Evolutionary conservation across 53 echinoderm and acorn worm genomes (phyloP).

Genomic region (Apostichopus leukothele): DNA sequence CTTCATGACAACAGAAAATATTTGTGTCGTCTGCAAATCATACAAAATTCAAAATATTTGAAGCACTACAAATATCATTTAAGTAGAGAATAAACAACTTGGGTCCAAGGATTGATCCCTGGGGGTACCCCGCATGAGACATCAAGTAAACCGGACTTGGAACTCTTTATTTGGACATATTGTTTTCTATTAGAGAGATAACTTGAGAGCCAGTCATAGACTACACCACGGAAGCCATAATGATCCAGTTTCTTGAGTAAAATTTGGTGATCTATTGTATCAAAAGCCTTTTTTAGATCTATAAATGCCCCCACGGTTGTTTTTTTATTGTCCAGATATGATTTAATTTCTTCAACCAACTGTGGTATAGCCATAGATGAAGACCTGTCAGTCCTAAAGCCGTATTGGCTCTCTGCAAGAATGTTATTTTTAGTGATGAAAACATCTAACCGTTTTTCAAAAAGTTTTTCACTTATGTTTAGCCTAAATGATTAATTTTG

Average conservation of each 20-base stretch:
- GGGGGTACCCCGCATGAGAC: neutral
- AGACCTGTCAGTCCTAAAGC: conserved; percentile 35
- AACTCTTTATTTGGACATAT: neutral
- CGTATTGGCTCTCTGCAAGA: conserved; percentile 46
- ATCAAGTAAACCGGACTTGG: neutral
- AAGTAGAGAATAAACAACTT: neutral
- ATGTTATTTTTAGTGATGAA: conserved; percentile 12
- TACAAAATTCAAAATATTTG: neutral
- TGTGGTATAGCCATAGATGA: neutral
- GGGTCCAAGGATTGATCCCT: neutral
- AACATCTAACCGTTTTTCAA: no score
- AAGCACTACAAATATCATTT: neutral
- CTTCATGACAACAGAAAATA: neutral
- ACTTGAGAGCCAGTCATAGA: neutral
- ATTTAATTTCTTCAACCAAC: conserved; percentile 4
- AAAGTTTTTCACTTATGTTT: no score
- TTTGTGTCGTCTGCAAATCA: neutral
- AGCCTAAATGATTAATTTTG: no score
- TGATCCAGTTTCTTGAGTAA: conserved; percentile 7
- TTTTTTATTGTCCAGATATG: neutral
- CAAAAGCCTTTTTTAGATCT: conserved; percentile 15
- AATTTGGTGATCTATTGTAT: conserved; percentile 11
- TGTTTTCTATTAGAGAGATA: neutral
- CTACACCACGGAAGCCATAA: neutral
- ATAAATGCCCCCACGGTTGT: neutral